phyloP scores from a whole-genome alignment of 2,113 vertebrate genomes.

The Typhlomys cinereus region DNA sequence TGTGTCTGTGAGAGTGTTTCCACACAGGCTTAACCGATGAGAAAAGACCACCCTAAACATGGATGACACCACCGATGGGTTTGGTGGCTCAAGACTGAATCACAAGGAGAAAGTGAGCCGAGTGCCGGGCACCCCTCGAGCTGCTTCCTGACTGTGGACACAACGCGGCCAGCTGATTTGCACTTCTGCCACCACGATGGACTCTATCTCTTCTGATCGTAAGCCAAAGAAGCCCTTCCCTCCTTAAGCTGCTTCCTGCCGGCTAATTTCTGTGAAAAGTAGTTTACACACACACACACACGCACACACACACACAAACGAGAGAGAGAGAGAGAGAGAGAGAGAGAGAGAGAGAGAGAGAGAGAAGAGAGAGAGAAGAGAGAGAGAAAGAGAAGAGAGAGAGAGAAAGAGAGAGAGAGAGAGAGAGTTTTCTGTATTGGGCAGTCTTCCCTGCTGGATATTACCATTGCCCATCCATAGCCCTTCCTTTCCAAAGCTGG shows the following conservation, averaged over 20 bases:
- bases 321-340: too few relatives aligned
- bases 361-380: too few relatives aligned
- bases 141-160: background rate
- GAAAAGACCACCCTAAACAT: background rate
- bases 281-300: background rate
- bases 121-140: background rate
- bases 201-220: background rate
- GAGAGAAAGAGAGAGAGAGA: too few relatives aligned
- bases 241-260: background rate
- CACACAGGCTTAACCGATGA: background rate
- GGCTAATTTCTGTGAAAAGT: background rate
- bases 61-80: background rate
- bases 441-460: background rate
- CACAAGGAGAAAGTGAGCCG: background rate
- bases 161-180: background rate
- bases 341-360: too few relatives aligned
- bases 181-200: too few relatives aligned
- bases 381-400: too few relatives aligned
- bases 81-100: background rate
- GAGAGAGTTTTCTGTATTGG: too few relatives aligned
- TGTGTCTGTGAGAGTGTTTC: background rate
- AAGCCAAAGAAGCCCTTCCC: background rate
- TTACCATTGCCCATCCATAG: accelerated
- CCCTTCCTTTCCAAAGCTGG: too few relatives aligned
- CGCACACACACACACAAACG: too few relatives aligned